A percentile compares a stretch with the other conserved stretches of the same genome.
Evolutionary conservation across 1,140 invertebrate species (phyloP).

Genomic region (Camponotus vicinus): DNA sequence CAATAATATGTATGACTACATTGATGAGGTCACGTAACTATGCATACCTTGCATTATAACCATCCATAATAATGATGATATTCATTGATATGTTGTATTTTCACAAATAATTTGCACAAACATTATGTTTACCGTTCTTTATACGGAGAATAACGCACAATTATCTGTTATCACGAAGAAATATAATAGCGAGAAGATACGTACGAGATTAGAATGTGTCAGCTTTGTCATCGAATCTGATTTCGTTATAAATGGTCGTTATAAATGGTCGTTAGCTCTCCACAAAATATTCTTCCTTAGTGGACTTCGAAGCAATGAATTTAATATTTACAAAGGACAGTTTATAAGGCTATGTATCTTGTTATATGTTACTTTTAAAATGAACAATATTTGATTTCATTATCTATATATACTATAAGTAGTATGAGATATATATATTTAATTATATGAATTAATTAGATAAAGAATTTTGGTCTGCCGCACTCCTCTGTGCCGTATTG

Average conservation of each 20-base stretch:
- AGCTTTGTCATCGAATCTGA: slow-evolving; percentile 49
- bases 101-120: not conserved
- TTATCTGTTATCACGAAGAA: not conserved
- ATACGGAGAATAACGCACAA: not conserved
- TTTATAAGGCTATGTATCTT: slow-evolving; percentile 62
- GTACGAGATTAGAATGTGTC: slow-evolving; percentile 65
- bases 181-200: not conserved
- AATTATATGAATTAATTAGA: slow-evolving; percentile 8
- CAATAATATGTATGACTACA: not conserved
- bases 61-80: not conserved
- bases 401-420: slow-evolving; percentile 30
- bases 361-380: slow-evolving; percentile 33
- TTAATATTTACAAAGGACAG: slow-evolving; percentile 66
- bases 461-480: slow-evolving; percentile 8
- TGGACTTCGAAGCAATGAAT: slow-evolving; percentile 44
- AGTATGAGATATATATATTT: not conserved
- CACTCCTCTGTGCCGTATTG: too few species aligned
- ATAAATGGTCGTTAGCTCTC: slow-evolving; percentile 5
- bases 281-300: slow-evolving; percentile 21
- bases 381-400: slow-evolving; percentile 8
- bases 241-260: slow-evolving; percentile 19
- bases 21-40: too few species aligned
- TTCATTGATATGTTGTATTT: not conserved
- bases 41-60: not conserved
- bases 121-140: not conserved